Evolutionary conservation across 2,888 invertebrate species (phyloP).

Genomic region (Yponomeuta cagnagella): DNA sequence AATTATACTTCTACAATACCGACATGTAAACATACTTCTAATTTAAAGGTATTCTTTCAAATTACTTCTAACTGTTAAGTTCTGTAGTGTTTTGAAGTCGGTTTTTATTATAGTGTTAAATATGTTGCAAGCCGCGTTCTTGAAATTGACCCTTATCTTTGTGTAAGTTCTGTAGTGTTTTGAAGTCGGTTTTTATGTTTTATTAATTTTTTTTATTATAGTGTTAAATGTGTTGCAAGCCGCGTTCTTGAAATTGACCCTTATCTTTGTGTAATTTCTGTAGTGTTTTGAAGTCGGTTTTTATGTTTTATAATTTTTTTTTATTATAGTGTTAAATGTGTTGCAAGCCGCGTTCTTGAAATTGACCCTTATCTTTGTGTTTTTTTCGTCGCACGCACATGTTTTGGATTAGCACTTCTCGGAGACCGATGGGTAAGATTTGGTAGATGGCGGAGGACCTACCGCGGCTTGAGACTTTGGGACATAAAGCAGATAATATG

Average conservation of each 20-base stretch:
- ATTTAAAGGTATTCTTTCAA: too few species aligned
- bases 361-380: conserved; percentile 65
- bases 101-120: conserved; percentile 28
- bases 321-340: conserved; percentile 34
- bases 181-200: too few species aligned
- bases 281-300: too few species aligned
- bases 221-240: conserved; percentile 47
- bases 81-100: too few species aligned
- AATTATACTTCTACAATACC: too few species aligned
- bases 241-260: conserved; percentile 69
- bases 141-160: conserved; percentile 69
- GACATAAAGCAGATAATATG: too few species aligned
- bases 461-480: conserved; percentile 4
- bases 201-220: not conserved
- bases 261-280: conserved; percentile 50
- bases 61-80: too few species aligned
- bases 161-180: too few species aligned
- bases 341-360: conserved; percentile 62
- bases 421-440: conserved; percentile 46
- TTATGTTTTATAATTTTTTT: too few species aligned
- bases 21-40: too few species aligned
- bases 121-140: conserved; percentile 58
- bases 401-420: conserved; percentile 70
- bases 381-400: conserved; percentile 65
- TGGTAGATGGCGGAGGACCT: conserved; percentile 19